Evolutionary conservation across 2,113 vertebrate genomes (phyloP), one percentile per base, ranked within the genome.

Genomic region (Strix aluco): DNA sequence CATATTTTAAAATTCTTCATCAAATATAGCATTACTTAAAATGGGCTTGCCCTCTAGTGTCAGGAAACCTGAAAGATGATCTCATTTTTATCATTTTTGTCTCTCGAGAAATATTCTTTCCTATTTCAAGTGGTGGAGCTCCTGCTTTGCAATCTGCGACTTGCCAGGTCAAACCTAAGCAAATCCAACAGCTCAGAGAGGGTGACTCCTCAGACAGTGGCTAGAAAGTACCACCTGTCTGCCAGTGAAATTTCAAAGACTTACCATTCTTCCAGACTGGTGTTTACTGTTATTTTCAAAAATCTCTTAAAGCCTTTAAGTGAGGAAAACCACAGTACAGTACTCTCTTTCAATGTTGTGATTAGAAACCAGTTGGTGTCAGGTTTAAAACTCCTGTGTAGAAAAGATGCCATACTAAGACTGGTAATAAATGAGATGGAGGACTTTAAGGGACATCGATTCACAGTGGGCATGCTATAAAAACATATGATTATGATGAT

Each of bases 31-130:
- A 0, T 95, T 95, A 91, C 63, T 72, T 95, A 92, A 92, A 95
- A 94, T 88, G 94, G 90, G 83, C 63, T 96, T 97, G 95, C 94
- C 96, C 91, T 96, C 95, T 95, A 95, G 92, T 94, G 94, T 97
- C 86, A 90, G 84, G 49, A 97, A 92, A 91, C 59, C 81, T 86
- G 78, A 92, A 90, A 92, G 81, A 86, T 91, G 14, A 91, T 90
- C 58, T 91, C 25, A 27, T 22, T 90, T 90, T 63, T 91, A 40
- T 72, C 0, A 0, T 20, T 87, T 90, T 66, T 92, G 22, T 72
- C 18, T 84, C 62, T 91, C 42, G 80, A 22, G 9, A 29, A 80
- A 70, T n/a, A 73, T 89, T 85, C 77, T 87, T 91, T 55, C 15
- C 17, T 72, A 4, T 94, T 86, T 96, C 92, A 92, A 85, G 70